These are phyloP conservation scores for Hormiphora californensis DNA, from an alignment of 37 sponge, comb jelly and placozoan species.

Conservation along the genomic window DNA sequence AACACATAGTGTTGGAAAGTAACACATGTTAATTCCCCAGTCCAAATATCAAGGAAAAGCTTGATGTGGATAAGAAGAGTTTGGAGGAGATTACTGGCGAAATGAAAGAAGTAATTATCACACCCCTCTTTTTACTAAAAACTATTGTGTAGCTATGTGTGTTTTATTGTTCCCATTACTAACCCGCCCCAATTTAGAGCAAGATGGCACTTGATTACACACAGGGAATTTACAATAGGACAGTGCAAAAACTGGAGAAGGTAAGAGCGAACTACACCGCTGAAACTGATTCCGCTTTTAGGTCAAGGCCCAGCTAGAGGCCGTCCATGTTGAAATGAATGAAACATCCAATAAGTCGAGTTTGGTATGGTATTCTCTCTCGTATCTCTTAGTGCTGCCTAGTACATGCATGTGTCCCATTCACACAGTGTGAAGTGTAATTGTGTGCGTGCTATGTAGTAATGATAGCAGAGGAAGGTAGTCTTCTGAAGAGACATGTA, in stretches of 20 bases:
- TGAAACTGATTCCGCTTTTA: neutral
- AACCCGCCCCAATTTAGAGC: neutral
- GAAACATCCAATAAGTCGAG: constrained; percentile 4
- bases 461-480: no score
- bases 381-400: no score
- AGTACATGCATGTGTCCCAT: no score
- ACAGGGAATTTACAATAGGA: neutral
- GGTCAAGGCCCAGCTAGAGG: neutral
- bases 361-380: neutral
- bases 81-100: neutral
- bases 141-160: no score
- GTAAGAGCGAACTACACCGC: neutral
- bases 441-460: no score
- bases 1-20: no score
- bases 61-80: constrained; percentile 9
- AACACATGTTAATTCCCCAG: neutral
- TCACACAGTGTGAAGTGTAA: no score
- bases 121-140: no score
- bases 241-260: neutral
- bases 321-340: constrained; percentile 7
- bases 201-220: neutral
- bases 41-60: constrained; percentile 23
- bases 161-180: no score
- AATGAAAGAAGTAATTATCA: neutral
- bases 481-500: no score